Evolutionary conservation across 1,140 invertebrate species (phyloP), one percentile per base, ranked within the genome.

Genomic region (Tetramorium parvispinum): DNA sequence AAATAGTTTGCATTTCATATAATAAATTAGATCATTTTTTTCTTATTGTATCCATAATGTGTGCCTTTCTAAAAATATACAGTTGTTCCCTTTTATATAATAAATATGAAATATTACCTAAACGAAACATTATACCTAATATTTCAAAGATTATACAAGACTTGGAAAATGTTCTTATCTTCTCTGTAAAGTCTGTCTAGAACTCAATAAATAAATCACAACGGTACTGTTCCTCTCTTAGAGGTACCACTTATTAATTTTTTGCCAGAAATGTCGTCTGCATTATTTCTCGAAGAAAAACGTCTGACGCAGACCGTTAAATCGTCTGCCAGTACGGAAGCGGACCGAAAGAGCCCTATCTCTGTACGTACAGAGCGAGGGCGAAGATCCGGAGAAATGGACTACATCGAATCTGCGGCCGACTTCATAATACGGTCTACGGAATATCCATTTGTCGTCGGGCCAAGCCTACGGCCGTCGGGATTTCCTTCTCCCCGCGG

Each of bases 361-460:
- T 73, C 66, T 55, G 24, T 18, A 16, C 51, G 61, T 21, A 16
- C 53, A 63, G 32, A 61, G 63, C 49, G 71, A 57, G 53, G 43
- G 46, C 49, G 59, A 46, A 24, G 59, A 81, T 46, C 71, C 57
- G 13, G 75, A 85, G 43, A 57, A 85, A 85, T 46, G 63, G 51
- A 55, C 88, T 85, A 85, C 88, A 76, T 89, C 86, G 86, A 89
- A 87, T 87, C 81, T 86, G 65, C 51, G 75, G 46, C 37, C 88
- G 88, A 89, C 85, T 89, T 88, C 77, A 86, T 89, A 89, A 89
- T 88, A 89, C 88, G 89, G 88, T 90, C 87, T 82, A 90, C 88
- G 89, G 85, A 90, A 91, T 90, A 91, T 88, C 89, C 89, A 91
- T 91, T 91, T 91, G 89, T 91, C 89, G 88, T 90, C 55, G 88